Conservation (phyloP, 2,113 vertebrate species). For the Salminus brasiliensis region DNA sequence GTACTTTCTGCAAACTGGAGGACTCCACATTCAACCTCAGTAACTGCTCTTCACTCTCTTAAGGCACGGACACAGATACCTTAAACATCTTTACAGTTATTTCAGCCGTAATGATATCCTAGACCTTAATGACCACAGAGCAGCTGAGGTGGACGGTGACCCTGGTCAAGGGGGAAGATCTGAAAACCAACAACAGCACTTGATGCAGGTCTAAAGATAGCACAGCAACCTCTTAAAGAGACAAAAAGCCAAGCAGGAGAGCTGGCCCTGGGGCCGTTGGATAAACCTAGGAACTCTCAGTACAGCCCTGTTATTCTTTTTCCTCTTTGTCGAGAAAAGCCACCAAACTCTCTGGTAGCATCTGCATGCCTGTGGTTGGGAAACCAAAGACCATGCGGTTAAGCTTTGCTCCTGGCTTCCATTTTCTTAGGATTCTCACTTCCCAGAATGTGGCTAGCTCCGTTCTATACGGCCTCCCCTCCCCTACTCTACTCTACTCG, state of each 20-base stretch:
- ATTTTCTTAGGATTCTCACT: slow-evolving; percentile 51
- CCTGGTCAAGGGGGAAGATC: slow-evolving; percentile 59
- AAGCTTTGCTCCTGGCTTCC: slow-evolving; percentile 50
- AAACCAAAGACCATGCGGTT: slow-evolving; percentile 56
- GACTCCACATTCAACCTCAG: background rate
- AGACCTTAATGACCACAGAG: slow-evolving; percentile 60
- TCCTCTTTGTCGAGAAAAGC: slow-evolving; percentile 39
- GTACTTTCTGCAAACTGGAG: no score
- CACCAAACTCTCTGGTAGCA: slow-evolving; percentile 55
- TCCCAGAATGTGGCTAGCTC: slow-evolving; percentile 67
- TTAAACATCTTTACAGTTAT: slow-evolving; percentile 39
- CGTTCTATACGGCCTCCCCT: slow-evolving; percentile 42
- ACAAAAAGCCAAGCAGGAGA: background rate
- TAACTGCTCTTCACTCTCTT: background rate
- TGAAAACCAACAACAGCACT: slow-evolving; percentile 71
- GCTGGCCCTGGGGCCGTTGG: background rate
- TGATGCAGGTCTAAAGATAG: slow-evolving; percentile 73
- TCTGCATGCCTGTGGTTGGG: slow-evolving; percentile 58
- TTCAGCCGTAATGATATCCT: slow-evolving; percentile 54
- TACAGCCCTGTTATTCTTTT: background rate
- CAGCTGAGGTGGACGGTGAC: slow-evolving; percentile 63
- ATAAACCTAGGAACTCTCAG: background rate
- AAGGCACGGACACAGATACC: slow-evolving; percentile 15
- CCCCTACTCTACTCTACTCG: no score
- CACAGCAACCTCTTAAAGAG: slow-evolving; percentile 63